Evolutionary conservation across 2,888 invertebrate genomes (phyloP).

Genomic region (Melanargia galathea): DNA sequence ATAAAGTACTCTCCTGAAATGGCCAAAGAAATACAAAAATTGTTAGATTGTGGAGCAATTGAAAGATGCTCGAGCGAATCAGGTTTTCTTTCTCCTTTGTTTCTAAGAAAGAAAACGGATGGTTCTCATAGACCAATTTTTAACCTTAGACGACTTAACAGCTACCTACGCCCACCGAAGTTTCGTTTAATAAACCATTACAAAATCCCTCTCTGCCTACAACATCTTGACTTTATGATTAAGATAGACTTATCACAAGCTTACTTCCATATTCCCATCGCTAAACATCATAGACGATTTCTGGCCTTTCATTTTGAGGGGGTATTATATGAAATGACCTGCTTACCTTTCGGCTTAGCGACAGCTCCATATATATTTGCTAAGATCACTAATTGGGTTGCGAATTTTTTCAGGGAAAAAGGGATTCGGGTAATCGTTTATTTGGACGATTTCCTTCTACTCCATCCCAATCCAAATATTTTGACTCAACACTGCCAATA

Average conservation of each 20-base stretch:
- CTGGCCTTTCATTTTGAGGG: background rate
- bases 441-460: background rate
- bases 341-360: background rate
- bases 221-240: no score
- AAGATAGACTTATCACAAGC: slow-evolving; percentile 1
- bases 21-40: slow-evolving; percentile 2
- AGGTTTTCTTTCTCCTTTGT: slow-evolving; percentile 3
- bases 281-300: background rate
- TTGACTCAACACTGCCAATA: background rate
- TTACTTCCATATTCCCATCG: background rate
- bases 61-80: background rate
- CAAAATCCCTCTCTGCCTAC: background rate
- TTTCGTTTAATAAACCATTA: slow-evolving; percentile 4
- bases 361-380: slow-evolving; percentile 3
- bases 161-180: background rate
- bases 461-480: background rate
- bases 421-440: background rate
- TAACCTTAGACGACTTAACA: background rate
- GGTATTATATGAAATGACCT: background rate
- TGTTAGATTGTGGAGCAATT: background rate
- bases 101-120: background rate
- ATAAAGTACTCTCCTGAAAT: no score
- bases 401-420: slow-evolving; percentile 1
- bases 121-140: background rate
- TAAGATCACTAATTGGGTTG: background rate